Conservation (phyloP, 2,797 vertebrate genomes). For the Peromyscus nudipes region DNA sequence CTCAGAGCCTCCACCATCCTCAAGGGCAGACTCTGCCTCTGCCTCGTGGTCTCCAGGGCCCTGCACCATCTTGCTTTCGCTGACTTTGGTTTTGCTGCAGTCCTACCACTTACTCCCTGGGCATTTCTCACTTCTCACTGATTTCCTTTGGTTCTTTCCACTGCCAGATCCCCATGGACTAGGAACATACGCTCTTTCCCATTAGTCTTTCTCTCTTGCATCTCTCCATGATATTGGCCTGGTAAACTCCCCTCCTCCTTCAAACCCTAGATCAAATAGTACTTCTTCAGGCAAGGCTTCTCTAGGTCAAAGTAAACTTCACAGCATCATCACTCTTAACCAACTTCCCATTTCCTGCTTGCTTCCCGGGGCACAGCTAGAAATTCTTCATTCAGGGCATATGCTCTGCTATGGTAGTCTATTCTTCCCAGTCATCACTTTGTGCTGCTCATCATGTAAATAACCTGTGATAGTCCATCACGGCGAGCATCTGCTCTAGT, state of each 20-base stretch:
- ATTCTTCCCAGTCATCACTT: background rate
- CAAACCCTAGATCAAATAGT: background rate
- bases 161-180: background rate
- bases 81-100: background rate
- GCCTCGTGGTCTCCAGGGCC: accelerated
- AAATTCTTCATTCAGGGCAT: background rate
- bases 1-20: background rate
- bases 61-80: background rate
- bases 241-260: background rate
- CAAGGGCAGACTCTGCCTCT: background rate
- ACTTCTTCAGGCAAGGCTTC: background rate
- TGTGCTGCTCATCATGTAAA: background rate
- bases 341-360: background rate
- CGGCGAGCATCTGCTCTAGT: accelerated
- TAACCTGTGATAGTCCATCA: accelerated
- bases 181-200: background rate
- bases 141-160: background rate
- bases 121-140: background rate
- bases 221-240: background rate
- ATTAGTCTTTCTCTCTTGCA: background rate
- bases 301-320: background rate
- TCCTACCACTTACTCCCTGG: background rate
- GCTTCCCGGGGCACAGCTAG: background rate
- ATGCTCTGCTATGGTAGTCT: background rate
- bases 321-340: background rate